phyloP scores from a whole-genome alignment of 2,888 invertebrate genomes.

The Cordilura impudica region DNA sequence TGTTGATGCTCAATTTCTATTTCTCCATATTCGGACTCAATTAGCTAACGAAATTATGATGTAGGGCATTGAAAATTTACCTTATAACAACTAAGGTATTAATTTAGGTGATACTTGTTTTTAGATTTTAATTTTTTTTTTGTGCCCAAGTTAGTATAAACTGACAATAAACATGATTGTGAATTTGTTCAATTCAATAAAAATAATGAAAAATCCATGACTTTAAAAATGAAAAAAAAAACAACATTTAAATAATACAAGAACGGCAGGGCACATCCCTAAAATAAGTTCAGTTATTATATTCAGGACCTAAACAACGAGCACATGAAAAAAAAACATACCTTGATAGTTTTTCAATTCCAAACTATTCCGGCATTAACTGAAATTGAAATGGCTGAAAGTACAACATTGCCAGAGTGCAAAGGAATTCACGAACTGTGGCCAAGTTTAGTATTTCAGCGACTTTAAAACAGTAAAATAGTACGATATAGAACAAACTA shows the following conservation, averaged over 20 bases:
- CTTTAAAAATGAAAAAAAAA: background rate
- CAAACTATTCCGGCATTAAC: slow-evolving; percentile 21
- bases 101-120: too few relatives aligned
- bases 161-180: too few relatives aligned
- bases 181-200: too few relatives aligned
- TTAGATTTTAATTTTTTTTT: too few relatives aligned
- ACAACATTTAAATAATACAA: background rate
- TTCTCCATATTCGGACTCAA: too few relatives aligned
- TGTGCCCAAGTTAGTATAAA: too few relatives aligned
- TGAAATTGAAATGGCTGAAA: background rate
- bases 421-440: slow-evolving; percentile 51
- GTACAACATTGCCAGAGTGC: slow-evolving; percentile 25
- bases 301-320: background rate
- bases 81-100: too few relatives aligned
- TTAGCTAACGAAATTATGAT: too few relatives aligned
- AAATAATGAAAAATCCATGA: too few relatives aligned
- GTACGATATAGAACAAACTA: slow-evolving; percentile 8
- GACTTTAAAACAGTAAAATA: slow-evolving; percentile 50
- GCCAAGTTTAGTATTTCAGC: slow-evolving; percentile 47
- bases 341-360: slow-evolving; percentile 33
- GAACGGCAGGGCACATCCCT: background rate
- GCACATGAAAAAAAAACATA: slow-evolving; percentile 7
- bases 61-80: too few relatives aligned
- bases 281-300: background rate
- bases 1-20: too few relatives aligned